Evolutionary conservation across 2,888 invertebrate genomes (phyloP).

Genomic region (Drosophila nr. medialis): DNA sequence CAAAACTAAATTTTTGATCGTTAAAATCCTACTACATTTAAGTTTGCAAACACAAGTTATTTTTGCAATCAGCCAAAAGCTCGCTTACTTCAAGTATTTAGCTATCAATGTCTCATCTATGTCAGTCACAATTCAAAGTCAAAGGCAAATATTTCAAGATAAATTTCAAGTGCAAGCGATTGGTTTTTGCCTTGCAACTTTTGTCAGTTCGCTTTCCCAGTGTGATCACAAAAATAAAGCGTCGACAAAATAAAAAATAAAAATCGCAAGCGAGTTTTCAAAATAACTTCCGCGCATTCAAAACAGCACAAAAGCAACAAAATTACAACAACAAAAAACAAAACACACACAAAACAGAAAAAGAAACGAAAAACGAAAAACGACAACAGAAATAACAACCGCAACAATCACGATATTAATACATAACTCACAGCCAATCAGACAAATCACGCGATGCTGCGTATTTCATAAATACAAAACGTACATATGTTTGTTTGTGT

Average conservation of each 20-base stretch:
- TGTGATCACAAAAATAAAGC: slow-evolving; percentile 23
- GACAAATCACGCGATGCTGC: slow-evolving; percentile 62
- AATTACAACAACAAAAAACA: background rate
- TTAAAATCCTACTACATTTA: background rate
- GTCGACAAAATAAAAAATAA: slow-evolving; percentile 11
- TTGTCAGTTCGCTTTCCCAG: slow-evolving; percentile 7
- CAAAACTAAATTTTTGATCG: background rate
- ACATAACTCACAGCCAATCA: slow-evolving; percentile 54
- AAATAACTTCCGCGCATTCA: slow-evolving; percentile 65
- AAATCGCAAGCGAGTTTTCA: slow-evolving; percentile 47
- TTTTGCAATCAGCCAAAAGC: background rate
- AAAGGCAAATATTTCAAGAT: background rate
- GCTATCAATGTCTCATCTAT: background rate
- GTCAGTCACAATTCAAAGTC: slow-evolving; percentile 3
- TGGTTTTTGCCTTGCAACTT: slow-evolving; percentile 42
- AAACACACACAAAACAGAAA: slow-evolving; percentile 6
- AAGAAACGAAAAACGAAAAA: slow-evolving; percentile 36
- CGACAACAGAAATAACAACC: slow-evolving; percentile 36
- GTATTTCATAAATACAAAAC: slow-evolving; percentile 27
- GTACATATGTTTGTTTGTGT: background rate
- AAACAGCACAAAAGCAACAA: slow-evolving; percentile 28
- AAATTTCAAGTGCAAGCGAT: slow-evolving; percentile 3
- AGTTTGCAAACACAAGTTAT: background rate
- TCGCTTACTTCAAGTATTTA: background rate
- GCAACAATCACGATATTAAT: slow-evolving; percentile 51